phyloP scores from a whole-genome alignment of 2,113 vertebrate genomes.

The Anseranas semipalmata region DNA sequence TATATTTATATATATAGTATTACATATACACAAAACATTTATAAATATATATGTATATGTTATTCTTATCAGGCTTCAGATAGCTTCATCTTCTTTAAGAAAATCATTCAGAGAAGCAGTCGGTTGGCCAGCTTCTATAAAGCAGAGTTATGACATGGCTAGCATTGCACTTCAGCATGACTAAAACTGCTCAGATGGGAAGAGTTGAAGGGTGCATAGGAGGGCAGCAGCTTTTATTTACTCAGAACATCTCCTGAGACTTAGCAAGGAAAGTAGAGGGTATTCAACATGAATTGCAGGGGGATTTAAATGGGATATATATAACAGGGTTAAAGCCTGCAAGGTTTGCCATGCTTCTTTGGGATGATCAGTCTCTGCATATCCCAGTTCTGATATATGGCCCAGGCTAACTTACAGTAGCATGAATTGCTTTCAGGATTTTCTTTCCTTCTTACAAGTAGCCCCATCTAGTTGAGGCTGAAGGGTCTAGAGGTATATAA shows the following conservation, averaged over 20 bases:
- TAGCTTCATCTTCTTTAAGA: neutral
- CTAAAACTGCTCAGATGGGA: neutral
- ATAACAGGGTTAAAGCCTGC: neutral
- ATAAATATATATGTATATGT: neutral
- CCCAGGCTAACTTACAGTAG: neutral
- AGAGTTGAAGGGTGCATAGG: neutral
- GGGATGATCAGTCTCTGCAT: neutral
- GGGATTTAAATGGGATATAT: neutral
- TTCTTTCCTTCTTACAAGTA: neutral
- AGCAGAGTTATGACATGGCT: neutral
- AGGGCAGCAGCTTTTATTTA: neutral
- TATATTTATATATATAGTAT: neutral
- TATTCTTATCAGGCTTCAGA: neutral
- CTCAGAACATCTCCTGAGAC: neutral
- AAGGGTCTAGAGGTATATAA: neutral
- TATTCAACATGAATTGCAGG: neutral
- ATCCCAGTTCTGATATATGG: rapidly evolving
- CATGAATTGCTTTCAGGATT: neutral
- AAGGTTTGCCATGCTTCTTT: neutral
- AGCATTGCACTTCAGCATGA: neutral
- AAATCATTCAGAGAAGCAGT: neutral
- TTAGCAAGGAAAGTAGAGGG: neutral
- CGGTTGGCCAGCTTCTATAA: neutral
- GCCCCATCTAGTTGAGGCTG: neutral
- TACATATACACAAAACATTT: neutral